Evolutionary conservation across 2,797 vertebrate species (phyloP).

Genomic region (Fistularia tabacaria): DNA sequence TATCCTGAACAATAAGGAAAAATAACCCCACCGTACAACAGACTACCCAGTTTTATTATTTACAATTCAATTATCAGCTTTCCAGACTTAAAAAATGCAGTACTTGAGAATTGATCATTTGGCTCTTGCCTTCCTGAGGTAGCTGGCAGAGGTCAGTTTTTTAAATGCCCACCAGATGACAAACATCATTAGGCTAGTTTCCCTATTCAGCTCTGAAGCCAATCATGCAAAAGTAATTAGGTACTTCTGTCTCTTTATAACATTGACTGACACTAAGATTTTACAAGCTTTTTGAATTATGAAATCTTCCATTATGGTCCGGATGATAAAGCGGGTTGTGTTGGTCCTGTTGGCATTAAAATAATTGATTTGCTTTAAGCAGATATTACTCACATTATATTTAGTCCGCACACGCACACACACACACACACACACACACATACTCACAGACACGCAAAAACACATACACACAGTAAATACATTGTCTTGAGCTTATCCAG

Average conservation of each 20-base stretch:
- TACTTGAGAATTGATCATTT: slow-evolving; percentile 34
- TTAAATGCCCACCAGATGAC: slow-evolving; percentile 46
- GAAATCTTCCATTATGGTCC: slow-evolving; percentile 52
- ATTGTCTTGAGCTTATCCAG: slow-evolving; percentile 31
- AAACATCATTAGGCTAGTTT: slow-evolving; percentile 61
- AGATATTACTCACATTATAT: neutral
- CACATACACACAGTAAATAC: slow-evolving; percentile 9
- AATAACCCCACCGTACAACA: no score
- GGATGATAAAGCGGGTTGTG: slow-evolving; percentile 29
- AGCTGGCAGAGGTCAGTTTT: slow-evolving; percentile 43
- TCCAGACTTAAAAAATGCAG: slow-evolving; percentile 14
- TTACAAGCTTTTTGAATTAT: slow-evolving; percentile 65
- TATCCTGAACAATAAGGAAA: no score
- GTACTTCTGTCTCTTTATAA: slow-evolving; percentile 58
- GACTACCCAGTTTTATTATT: neutral
- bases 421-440: no score
- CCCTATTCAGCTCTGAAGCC: slow-evolving; percentile 58
- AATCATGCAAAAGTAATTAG: slow-evolving; percentile 70
- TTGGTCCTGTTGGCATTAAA: slow-evolving; percentile 8
- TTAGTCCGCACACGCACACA: neutral
- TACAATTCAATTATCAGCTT: neutral
- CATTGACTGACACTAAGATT: slow-evolving; percentile 71
- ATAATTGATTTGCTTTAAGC: slow-evolving; percentile 4
- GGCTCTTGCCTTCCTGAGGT: slow-evolving; percentile 24
- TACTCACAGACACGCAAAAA: no score